Percentiles rank a stretch among this genome's conserved stretches.
phyloP scores from a whole-genome alignment of 2,797 vertebrate genomes.

The Australoheros facetus region DNA sequence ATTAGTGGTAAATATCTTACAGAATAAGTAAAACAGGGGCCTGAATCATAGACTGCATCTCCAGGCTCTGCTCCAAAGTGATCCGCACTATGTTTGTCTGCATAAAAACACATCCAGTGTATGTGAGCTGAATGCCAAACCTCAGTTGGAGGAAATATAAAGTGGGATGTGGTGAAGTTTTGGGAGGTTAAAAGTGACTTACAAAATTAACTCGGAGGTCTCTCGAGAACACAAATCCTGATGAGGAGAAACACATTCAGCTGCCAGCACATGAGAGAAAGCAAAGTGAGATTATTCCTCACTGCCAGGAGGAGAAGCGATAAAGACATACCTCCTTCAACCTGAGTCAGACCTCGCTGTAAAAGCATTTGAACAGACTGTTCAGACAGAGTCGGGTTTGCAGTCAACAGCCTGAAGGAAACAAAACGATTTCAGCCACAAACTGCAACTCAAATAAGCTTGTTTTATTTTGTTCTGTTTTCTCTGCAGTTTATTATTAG shows the following conservation, averaged over 20 bases:
- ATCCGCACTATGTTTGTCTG: conserved; percentile 71
- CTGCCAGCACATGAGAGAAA: conserved; percentile 4
- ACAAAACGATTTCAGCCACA: not conserved
- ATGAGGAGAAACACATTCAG: conserved; percentile 35
- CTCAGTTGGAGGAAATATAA: not conserved
- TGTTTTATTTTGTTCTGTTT: not conserved
- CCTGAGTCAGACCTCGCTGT: conserved; percentile 82
- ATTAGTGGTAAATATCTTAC: conserved; percentile 69
- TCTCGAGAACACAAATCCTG: conserved; percentile 87
- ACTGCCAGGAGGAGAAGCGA: conserved; percentile 1
- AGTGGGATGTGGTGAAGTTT: not conserved
- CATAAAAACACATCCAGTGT: not conserved
- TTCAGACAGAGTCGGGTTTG: conserved; percentile 78
- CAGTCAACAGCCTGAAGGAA: conserved; percentile 78
- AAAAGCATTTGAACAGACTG: conserved; percentile 79
- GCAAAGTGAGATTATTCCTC: conserved; percentile 31
- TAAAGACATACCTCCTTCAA: conserved; percentile 79
- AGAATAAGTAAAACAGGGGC: conserved; percentile 77
- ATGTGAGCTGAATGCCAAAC: not conserved
- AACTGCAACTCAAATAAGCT: not conserved
- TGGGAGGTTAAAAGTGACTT: conserved; percentile 52
- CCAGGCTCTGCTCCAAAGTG: conserved; percentile 67
- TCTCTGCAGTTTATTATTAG: not conserved
- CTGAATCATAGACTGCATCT: conserved; percentile 74
- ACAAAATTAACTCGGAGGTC: conserved; percentile 82